Conservation (phyloP, 2,888 invertebrate species). For the Synergus japonicus region DNA sequence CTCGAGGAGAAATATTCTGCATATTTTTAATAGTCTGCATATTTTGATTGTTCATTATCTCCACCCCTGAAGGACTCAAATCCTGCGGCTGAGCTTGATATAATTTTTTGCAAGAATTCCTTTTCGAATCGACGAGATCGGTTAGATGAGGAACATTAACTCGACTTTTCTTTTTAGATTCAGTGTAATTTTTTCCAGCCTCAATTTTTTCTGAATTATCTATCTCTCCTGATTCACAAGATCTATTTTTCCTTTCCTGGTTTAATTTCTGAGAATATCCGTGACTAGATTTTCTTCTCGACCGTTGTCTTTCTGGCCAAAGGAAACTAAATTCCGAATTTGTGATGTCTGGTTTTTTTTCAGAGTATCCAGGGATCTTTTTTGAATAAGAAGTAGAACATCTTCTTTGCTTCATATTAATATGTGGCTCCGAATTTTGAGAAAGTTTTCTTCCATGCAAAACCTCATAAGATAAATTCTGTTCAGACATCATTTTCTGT, state of each 20-base stretch:
- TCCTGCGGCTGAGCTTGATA: background rate
- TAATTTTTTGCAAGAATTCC: background rate
- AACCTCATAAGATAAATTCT: slow-evolving; percentile 49
- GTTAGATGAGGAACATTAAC: background rate
- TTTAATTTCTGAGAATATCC: slow-evolving; percentile 24
- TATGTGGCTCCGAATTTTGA: slow-evolving; percentile 58
- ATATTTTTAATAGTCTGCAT: background rate
- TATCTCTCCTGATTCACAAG: slow-evolving; percentile 22
- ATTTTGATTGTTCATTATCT: background rate
- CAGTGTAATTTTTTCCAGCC: background rate
- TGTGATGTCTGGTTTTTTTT: slow-evolving; percentile 53
- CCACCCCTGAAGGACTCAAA: background rate
- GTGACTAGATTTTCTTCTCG: slow-evolving; percentile 49
- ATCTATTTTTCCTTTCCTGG: slow-evolving; percentile 38
- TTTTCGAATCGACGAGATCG: background rate
- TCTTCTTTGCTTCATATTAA: slow-evolving; percentile 48
- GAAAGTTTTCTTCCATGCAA: slow-evolving; percentile 49
- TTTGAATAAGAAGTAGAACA: slow-evolving; percentile 49
- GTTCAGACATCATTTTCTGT: slow-evolving; percentile 58
- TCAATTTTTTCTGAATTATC: slow-evolving; percentile 2
- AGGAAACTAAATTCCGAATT: slow-evolving; percentile 56
- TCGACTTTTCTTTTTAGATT: background rate
- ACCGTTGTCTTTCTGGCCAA: slow-evolving; percentile 47
- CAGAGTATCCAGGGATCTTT: slow-evolving; percentile 56
- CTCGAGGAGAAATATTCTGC: slow-evolving; percentile 13